phyloP scores from a whole-genome alignment of 2,113 vertebrate genomes.

The Anser brachyrhynchus region DNA sequence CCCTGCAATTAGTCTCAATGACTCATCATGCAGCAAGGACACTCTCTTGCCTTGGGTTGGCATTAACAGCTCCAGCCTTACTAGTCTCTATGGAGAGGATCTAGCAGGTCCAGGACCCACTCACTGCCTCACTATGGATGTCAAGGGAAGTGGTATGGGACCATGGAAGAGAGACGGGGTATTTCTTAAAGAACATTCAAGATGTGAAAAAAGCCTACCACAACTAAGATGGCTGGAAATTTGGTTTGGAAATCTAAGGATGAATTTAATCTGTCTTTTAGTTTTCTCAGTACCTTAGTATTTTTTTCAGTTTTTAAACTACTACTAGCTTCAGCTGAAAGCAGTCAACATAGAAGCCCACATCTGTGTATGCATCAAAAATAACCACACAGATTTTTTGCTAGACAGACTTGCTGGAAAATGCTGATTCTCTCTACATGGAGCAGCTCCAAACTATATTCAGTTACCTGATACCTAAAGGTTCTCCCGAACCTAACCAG shows the following conservation, averaged over 20 bases:
- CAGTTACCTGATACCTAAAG: neutral
- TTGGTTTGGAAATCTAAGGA: neutral
- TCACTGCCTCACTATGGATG: neutral
- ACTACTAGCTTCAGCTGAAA: neutral
- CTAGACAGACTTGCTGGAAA: slow-evolving; percentile 5
- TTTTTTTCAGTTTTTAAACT: neutral
- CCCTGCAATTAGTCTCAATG: accelerated
- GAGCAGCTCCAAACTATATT: slow-evolving; percentile 33
- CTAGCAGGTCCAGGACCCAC: neutral
- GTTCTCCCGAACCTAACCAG: neutral
- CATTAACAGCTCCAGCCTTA: neutral
- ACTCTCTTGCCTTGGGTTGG: neutral
- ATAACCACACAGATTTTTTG: neutral
- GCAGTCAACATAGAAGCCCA: neutral
- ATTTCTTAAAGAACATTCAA: neutral
- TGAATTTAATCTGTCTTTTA: neutral
- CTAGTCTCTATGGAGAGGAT: neutral
- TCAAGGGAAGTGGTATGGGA: neutral
- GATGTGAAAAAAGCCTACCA: neutral
- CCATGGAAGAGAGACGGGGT: neutral
- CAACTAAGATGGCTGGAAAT: neutral
- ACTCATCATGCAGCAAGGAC: neutral
- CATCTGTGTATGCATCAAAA: neutral
- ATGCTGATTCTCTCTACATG: slow-evolving; percentile 11
- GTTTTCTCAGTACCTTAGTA: neutral